Evolutionary conservation across 35 echinoderm and acorn worm species (phyloP), one percentile per base, ranked within the genome.

Genomic region (Lytechinus pictus): DNA sequence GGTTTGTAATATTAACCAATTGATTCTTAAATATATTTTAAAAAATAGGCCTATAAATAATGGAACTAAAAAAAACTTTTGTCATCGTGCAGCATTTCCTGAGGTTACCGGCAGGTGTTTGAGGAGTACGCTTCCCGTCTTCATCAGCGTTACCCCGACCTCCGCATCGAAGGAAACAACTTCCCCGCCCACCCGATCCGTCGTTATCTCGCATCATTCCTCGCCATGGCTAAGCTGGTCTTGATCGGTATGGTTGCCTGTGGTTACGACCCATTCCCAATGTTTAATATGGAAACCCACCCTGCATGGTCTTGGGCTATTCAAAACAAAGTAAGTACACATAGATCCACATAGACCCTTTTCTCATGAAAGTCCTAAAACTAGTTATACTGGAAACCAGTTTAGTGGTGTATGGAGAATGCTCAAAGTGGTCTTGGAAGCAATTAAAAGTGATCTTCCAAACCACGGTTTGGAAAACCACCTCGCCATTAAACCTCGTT

Each of bases 101-200:
- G 98, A 99, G 98, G 98, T 57, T 99, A 99, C 97, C 94, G 98
- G 71, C 95, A 97, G 66, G 95, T 98, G 94, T 99, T 97, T 95
- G 97, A 99, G 95, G 97, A 99, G 52, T 99, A 99, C 94, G 92
- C 97, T 86, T 54, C 79, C 95, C 96, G 95, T 24, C 96, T 99
- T 87, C 94, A 91, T 12, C 96, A 97, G 94, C 97, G 96, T 55
- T 99, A 99, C 95, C 98, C 98, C n/a, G 96, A 96, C 86, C 86
- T 99, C 21, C 94, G 88, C 66, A 97, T 99, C 86, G 96, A 97
- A 94, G 98, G 98, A 10, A 91, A 91, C 27, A 99, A 99, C 92
- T 99, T 98, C 86, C 97, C 97, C 54, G 96, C 98, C 55, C 96
- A 97, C 27, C 96, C 96, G 9, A 54, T 99, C 19, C 90, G 95